Evolutionary conservation across 1,140 invertebrate species (phyloP).

Genomic region (Ceratina calcarata): DNA sequence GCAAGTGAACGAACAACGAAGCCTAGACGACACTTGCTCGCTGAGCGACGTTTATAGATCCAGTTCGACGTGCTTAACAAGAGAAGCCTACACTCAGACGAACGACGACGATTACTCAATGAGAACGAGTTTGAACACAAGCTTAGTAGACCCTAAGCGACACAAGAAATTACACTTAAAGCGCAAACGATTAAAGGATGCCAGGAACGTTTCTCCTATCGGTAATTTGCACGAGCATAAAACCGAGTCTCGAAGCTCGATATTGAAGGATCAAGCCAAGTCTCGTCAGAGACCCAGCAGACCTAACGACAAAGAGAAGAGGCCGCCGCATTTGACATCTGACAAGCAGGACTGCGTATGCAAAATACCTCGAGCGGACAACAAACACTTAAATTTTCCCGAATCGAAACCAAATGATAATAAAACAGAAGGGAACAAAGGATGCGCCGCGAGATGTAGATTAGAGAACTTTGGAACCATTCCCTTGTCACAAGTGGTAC

Average conservation of each 20-base stretch:
- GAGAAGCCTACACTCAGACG: background rate
- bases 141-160: background rate
- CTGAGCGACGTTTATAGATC: background rate
- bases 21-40: background rate
- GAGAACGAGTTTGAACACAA: background rate
- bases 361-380: background rate
- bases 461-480: conserved; percentile 21
- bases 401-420: background rate
- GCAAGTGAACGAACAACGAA: background rate
- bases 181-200: background rate
- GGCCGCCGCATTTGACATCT: background rate
- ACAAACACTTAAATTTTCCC: background rate
- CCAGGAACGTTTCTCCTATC: background rate
- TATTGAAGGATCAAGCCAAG: background rate
- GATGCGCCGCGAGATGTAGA: background rate
- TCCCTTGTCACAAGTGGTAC: conserved; percentile 2
- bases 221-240: background rate
- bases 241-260: background rate
- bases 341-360: background rate
- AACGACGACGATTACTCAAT: background rate
- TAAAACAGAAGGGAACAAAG: background rate
- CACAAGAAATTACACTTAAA: background rate
- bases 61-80: background rate
- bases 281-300: background rate
- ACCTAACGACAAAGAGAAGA: background rate